These are phyloP conservation scores for Zoanthus gigantus DNA, from an alignment of 92 coral and sea anemone species.

Conservation along the genomic window DNA sequence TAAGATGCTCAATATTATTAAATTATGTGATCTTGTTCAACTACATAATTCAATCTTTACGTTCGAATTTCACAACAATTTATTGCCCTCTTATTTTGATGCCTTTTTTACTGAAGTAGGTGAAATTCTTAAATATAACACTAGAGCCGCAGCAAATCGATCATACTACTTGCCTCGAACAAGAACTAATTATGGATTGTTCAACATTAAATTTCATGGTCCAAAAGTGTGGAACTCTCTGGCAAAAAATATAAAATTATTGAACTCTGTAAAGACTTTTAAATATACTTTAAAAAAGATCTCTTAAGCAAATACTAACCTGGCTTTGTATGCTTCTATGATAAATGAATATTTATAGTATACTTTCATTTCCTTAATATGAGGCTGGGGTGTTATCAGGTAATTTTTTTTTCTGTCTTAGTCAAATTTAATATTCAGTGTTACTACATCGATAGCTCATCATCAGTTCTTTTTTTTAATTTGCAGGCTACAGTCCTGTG, in stretches of 20 bases:
- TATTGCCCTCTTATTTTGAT: too few species aligned
- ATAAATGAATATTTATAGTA: not conserved
- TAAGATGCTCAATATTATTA: slow-evolving; percentile 24
- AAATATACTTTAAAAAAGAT: slow-evolving; percentile 9
- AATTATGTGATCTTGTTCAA: slow-evolving; percentile 1
- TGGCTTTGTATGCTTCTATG: not conserved
- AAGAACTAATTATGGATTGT: not conserved
- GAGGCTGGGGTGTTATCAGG: not conserved
- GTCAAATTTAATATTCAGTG: not conserved
- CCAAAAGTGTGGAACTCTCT: slow-evolving; percentile 15
- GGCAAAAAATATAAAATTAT: not conserved
- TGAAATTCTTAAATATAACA: slow-evolving; percentile 19
- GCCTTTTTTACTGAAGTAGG: not conserved
- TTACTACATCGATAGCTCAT: slow-evolving; percentile 13
- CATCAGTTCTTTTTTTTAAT: slow-evolving; percentile 7
- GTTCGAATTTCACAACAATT: not conserved
- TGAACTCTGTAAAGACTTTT: not conserved
- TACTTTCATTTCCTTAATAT: too few species aligned
- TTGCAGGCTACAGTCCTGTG: slow-evolving; percentile 19
- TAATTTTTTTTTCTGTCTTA: not conserved
- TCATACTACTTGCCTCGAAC: slow-evolving; percentile 4
- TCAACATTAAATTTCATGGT: not conserved
- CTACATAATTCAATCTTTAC: not conserved
- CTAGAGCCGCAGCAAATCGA: slow-evolving; percentile 1
- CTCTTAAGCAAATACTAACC: slow-evolving; percentile 25